Percentiles rank a stretch among this genome's conserved stretches.
Conservation (phyloP, 2,113 vertebrate genomes). For the Brachionichthys hirsutus region DNA sequence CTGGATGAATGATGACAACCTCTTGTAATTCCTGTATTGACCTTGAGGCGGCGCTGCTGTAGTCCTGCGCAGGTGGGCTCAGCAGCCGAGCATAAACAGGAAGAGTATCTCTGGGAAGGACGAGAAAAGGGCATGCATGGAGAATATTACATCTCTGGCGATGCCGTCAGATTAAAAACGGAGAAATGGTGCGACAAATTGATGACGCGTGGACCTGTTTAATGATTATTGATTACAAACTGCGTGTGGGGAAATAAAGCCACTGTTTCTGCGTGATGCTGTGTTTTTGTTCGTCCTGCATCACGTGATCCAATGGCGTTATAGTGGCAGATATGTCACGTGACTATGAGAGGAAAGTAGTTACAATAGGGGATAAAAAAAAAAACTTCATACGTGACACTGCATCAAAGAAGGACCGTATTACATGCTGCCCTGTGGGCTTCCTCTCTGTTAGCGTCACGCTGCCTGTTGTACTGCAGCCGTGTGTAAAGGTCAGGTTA, state of each 20-base stretch:
- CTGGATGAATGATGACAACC: not conserved
- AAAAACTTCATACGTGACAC: too few species aligned
- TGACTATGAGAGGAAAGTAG: too few species aligned
- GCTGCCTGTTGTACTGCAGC: too few species aligned
- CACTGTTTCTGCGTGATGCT: constrained; percentile 12
- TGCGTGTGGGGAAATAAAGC: not conserved
- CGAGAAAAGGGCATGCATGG: constrained; percentile 55
- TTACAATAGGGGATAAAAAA: not conserved
- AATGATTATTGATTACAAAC: not conserved
- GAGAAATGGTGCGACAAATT: not conserved
- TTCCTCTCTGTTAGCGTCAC: too few species aligned
- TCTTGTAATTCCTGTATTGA: constrained; percentile 28
- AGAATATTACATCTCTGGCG: not conserved
- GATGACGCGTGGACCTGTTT: not conserved
- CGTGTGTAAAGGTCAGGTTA: too few species aligned
- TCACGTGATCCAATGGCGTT: too few species aligned
- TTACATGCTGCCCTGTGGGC: too few species aligned
- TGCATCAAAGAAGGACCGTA: too few species aligned
- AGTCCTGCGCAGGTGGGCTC: constrained; percentile 35
- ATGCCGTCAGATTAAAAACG: not conserved
- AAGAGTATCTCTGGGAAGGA: constrained; percentile 60
- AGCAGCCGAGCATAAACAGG: constrained; percentile 47
- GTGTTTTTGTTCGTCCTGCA: constrained; percentile 17
- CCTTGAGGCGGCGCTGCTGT: constrained; percentile 52
- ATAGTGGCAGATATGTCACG: too few species aligned